Evolutionary conservation across 1,140 invertebrate genomes (phyloP), one percentile per base, ranked within the genome.

Genomic region (Mya arenaria): DNA sequence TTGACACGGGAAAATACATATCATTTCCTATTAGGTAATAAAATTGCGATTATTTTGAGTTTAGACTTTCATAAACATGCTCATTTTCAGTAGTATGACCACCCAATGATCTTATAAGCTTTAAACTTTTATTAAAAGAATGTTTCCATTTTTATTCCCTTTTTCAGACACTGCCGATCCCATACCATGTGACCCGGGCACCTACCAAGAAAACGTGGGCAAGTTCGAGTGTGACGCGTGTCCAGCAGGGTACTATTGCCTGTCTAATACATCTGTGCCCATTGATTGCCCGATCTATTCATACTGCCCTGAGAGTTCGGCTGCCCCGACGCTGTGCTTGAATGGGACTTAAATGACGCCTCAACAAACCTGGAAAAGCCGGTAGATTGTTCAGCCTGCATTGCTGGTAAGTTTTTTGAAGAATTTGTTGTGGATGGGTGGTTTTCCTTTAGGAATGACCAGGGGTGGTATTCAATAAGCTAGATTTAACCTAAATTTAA

Each of bases 251-350:
- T 89, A 52, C 34, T 86, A 84, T 58, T 92, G 91, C 72, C 44
- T 83, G 15, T 52, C 60, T 19, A 91, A 91, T 81, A 89, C 88
- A 23, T 88, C 85, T 63, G 25, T 68, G 15, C 90, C 90, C 10
- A 48, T 85, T n/a, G 75, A 85, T 0, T 92, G 91, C 65, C 87
- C 88, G 28, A 71, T 83, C 1, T 89, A 87, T 69, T 83, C 82
- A n/a, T 92, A 89, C 83, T 92, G 91, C 83, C 90, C 90, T 4
- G 81, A 87, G 28, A 86, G 87, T 4, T 87, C 90, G 0, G 68
- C 69, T 0, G 65, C 84, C 13, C 90, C 90, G 0, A 81, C 85
- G 15, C 81, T 87, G 28, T 92, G 91, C 85, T 79, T 72, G 6
- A 87, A 90, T 68, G 91, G 91, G 17, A 89, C 88, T 1, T 91